Conservation (phyloP, 2,888 invertebrate species). For the Cerastoderma edule region DNA sequence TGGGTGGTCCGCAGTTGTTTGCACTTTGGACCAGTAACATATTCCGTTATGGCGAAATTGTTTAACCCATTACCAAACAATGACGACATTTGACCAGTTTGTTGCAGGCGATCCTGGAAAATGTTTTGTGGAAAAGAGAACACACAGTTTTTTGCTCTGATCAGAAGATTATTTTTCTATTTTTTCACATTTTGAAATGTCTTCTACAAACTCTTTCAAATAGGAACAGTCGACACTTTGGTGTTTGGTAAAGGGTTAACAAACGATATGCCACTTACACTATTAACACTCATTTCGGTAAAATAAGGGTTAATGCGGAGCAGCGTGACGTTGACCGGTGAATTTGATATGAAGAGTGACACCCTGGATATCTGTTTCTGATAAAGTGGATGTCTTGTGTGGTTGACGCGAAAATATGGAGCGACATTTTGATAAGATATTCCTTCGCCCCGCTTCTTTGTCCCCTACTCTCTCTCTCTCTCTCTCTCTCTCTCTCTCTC, state of each 20-base stretch:
- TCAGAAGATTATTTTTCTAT: no score
- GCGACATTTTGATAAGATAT: not conserved
- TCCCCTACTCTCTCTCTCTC: not conserved
- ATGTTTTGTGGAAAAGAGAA: not conserved
- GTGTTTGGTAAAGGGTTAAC: not conserved
- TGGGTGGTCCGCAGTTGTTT: not conserved
- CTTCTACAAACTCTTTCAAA: no score
- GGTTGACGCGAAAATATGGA: not conserved
- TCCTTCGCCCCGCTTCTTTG: not conserved
- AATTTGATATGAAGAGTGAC: no score
- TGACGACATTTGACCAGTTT: not conserved
- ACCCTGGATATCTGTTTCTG: not conserved
- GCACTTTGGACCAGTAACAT: not conserved
- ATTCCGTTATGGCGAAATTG: not conserved
- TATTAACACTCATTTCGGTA: not conserved
- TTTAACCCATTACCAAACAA: not conserved
- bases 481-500: constrained; percentile 1
- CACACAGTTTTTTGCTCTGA: no score
- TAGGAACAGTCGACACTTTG: no score
- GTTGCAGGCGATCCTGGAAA: not conserved
- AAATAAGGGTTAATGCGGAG: no score
- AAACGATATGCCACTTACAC: not conserved
- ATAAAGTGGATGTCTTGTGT: not conserved
- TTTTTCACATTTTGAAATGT: no score
- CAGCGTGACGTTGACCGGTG: no score